phyloP scores from a whole-genome alignment of 2,888 invertebrate species.

The Troglohyphantes excavatus region DNA sequence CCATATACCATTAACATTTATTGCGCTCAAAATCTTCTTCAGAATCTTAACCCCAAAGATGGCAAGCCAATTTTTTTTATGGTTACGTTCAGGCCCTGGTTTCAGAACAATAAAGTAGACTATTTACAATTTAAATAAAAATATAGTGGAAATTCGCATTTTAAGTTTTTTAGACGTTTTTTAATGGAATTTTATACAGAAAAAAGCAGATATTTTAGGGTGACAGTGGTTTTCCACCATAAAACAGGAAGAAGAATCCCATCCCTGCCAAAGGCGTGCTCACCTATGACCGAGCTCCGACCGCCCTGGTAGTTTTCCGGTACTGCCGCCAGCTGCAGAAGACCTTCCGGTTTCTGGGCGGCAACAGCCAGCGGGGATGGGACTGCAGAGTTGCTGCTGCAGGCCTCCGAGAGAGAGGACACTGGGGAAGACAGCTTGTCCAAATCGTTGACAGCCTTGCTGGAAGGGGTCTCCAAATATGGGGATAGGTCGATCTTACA shows the following conservation, averaged over 20 bases:
- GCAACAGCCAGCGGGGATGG: background rate
- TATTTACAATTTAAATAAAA: too few species aligned
- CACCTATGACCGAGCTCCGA: constrained; percentile 11
- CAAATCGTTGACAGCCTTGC: background rate
- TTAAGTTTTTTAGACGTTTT: too few species aligned
- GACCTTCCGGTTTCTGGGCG: constrained; percentile 22
- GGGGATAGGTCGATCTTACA: constrained; percentile 81
- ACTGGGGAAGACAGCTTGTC: constrained; percentile 62
- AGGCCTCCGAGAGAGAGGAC: constrained; percentile 75
- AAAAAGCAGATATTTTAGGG: too few species aligned
- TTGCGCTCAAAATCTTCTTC: too few species aligned
- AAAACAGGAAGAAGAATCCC: too few species aligned
- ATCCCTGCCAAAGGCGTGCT: background rate
- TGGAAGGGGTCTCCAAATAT: constrained; percentile 64
- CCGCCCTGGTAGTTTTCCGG: background rate
- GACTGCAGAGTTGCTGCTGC: constrained; percentile 41
- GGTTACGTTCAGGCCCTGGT: too few species aligned
- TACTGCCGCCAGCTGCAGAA: constrained; percentile 44
- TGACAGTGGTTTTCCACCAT: background rate
- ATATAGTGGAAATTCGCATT: too few species aligned
- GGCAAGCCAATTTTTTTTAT: too few species aligned
- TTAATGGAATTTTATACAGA: too few species aligned
- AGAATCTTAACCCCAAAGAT: too few species aligned
- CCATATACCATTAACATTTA: too few species aligned
- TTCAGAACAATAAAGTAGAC: too few species aligned